Evolutionary conservation across 1,140 invertebrate genomes (phyloP), one percentile per base, ranked within the genome.

Genomic region (Phymastichus coffea): DNA sequence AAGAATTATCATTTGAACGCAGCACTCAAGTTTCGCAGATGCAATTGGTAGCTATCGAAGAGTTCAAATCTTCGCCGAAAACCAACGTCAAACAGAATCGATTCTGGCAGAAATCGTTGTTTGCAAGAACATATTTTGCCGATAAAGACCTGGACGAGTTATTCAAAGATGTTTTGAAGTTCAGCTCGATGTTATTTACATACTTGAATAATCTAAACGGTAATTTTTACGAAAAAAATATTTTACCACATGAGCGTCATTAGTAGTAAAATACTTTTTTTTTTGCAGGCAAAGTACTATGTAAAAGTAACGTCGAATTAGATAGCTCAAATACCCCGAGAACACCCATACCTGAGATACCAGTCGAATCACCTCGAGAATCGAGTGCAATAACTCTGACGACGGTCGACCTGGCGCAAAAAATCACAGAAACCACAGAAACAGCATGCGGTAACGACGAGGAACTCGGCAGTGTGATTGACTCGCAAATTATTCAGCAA

Each of bases 1-100:
- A 78, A 49, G 73, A 77, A 40, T 73, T 70, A 25, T 66, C 72
- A 6, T 68, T 73, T 12, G 69, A 76, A 37, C 72, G 68, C 63
- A 67, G 73, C 51, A 65, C 71, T 0, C 54, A 55, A 15, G 43
- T 76, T 28, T 76, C 75, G 2, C 63, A 63, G 22, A 62, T 68
- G 43, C 76, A 77, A 35, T 77, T 74, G 74, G 63, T 65, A 56
- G 62, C 69, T 19, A 40, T 73, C 3, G 47, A 57, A 14, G 22
- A 68, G 70, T 47, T 63, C 48, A 12, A 66, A 70, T 33, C 19
- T 48, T 4, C 51, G 20, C 9, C n/a, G 33, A 12, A 6, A 62
- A 7, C 53, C 17, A n/a, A 28, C n/a, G 26, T 25, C 7, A 56
- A 47, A 10, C 26, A 44, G 19, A 9, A 4, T 2, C 41, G 66